phyloP scores from a whole-genome alignment of 2,113 vertebrate species.

The Ciconia maguari region DNA sequence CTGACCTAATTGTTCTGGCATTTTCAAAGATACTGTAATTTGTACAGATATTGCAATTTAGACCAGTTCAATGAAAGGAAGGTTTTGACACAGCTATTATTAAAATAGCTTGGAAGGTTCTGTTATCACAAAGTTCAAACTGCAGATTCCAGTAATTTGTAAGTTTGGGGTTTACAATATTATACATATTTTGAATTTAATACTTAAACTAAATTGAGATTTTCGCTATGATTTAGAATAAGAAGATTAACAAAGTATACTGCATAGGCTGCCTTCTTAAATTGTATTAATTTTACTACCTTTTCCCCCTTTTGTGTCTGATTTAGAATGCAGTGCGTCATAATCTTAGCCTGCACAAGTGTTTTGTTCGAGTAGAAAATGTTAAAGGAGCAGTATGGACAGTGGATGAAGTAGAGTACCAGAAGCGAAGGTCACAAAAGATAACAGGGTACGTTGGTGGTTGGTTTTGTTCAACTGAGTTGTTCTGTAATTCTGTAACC shows the following conservation, averaged over 20 bases:
- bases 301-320: conserved; percentile 72
- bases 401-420: conserved; percentile 98
- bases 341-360: conserved; percentile 99
- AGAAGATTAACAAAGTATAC: conserved; percentile 74
- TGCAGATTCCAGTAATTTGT: conserved; percentile 82
- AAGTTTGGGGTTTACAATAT: conserved; percentile 75
- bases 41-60: conserved; percentile 95
- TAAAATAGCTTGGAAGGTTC: conserved; percentile 91
- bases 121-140: conserved; percentile 86
- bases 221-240: conserved; percentile 70
- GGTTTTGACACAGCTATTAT: conserved; percentile 97
- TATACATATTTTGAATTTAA: conserved; percentile 76
- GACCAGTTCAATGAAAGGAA: conserved; percentile 88
- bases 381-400: conserved; percentile 99
- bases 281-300: conserved; percentile 72
- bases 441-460: conserved; percentile 92
- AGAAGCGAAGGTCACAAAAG: conserved; percentile 99
- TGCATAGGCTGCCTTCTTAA: conserved; percentile 70
- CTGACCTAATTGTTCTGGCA: conserved; percentile 91
- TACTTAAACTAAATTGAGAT: conserved; percentile 74
- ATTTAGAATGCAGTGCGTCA: conserved; percentile 97
- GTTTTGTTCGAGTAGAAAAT: conserved; percentile 99
- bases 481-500: conserved; percentile 59
- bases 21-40: conserved; percentile 92
- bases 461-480: conserved; percentile 65